These are phyloP conservation scores for Cephus sareptanus DNA, from an alignment of 2,888 invertebrate genomes.

Conservation along the genomic window DNA sequence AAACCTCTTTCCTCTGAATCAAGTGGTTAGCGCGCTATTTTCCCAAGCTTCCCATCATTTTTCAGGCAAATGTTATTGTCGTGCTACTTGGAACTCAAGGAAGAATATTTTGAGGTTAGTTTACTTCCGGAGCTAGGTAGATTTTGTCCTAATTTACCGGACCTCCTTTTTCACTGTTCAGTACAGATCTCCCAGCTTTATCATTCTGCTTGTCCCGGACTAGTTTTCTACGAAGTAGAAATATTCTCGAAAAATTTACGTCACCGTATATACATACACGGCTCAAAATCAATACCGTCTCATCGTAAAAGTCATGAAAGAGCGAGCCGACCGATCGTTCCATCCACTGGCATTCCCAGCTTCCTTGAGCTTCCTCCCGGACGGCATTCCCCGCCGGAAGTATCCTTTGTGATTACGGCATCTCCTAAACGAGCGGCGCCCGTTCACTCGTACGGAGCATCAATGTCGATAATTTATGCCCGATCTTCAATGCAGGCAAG, in stretches of 20 bases:
- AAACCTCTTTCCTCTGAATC: too few relatives aligned
- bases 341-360: not conserved
- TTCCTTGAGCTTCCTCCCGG: not conserved
- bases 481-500: not conserved
- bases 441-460: not conserved
- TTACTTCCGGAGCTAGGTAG: too few relatives aligned
- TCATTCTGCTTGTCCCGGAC: not conserved
- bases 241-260: not conserved
- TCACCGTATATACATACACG: not conserved
- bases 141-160: too few relatives aligned
- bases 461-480: conserved; percentile 3
- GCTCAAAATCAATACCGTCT: not conserved
- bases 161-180: too few relatives aligned
- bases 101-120: too few relatives aligned
- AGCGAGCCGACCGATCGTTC: not conserved
- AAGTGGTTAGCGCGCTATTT: too few relatives aligned
- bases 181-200: too few relatives aligned
- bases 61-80: too few relatives aligned
- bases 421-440: not conserved
- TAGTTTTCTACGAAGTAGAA: not conserved
- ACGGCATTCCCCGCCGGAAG: conserved; percentile 1
- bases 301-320: not conserved
- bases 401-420: not conserved
- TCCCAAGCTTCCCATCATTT: too few relatives aligned
- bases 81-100: too few relatives aligned